These are phyloP conservation scores for Hydrozoanthus gracilis DNA, from an alignment of 92 coral and sea anemone genomes.

Conservation along the genomic window DNA sequence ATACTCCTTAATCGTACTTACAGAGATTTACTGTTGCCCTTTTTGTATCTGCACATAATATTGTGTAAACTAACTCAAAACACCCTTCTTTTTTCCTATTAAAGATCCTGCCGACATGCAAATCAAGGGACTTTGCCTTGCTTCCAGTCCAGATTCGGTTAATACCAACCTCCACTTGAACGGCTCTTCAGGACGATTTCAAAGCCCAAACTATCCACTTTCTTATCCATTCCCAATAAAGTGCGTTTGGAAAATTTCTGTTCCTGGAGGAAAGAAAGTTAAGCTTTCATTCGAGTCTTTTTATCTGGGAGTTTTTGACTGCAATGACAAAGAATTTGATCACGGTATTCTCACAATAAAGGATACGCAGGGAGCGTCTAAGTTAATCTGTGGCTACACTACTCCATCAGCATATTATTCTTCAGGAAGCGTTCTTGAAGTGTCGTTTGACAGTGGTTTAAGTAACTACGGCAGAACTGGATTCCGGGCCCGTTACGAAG, in stretches of 20 bases:
- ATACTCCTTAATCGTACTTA: too few species aligned
- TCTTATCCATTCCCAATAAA: neutral
- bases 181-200: neutral
- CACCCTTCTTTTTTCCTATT: too few species aligned
- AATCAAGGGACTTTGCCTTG: neutral
- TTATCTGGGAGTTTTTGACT: neutral
- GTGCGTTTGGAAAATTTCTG: slow-evolving; percentile 6
- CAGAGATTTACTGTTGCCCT: too few species aligned
- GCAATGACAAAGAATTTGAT: too few species aligned
- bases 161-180: neutral
- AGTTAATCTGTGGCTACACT: neutral
- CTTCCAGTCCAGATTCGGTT: neutral
- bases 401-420: neutral
- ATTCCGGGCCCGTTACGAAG: slow-evolving; percentile 3
- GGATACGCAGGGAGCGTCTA: neutral
- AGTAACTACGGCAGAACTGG: neutral
- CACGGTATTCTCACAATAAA: too few species aligned
- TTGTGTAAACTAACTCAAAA: too few species aligned
- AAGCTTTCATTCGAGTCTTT: slow-evolving; percentile 23
- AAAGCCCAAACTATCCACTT: slow-evolving; percentile 15
- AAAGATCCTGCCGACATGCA: slow-evolving; percentile 3
- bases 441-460: neutral
- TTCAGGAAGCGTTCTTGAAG: neutral
- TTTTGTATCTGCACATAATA: too few species aligned
- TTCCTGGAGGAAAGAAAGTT: neutral